phyloP scores from a whole-genome alignment of 2,797 vertebrate genomes.

The Somateria mollissima region DNA sequence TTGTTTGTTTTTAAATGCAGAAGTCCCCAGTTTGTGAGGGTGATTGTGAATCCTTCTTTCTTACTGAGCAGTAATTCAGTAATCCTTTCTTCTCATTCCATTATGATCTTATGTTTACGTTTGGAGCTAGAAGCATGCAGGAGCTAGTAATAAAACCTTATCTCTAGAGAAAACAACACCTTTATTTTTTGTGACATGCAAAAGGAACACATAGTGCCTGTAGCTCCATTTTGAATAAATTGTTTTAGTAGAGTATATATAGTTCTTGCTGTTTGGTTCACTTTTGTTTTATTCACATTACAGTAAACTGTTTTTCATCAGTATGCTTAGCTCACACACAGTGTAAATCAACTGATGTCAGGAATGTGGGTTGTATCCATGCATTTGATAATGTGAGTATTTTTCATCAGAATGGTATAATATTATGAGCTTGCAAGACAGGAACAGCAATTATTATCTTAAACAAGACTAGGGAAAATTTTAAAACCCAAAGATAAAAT shows the following conservation, averaged over 20 bases:
- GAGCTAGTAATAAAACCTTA: neutral
- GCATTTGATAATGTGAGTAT: neutral
- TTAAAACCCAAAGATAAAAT: neutral
- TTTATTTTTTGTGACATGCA: neutral
- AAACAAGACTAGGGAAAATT: neutral
- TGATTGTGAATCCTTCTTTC: neutral
- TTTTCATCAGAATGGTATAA: neutral
- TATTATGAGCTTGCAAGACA: neutral
- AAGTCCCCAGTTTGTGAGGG: neutral
- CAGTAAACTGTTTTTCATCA: neutral
- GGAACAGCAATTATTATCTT: neutral
- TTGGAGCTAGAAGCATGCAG: neutral
- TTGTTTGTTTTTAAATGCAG: accelerated
- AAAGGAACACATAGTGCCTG: neutral
- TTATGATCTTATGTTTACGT: neutral
- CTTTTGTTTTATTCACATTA: neutral
- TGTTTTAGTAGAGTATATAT: neutral
- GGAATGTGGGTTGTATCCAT: neutral
- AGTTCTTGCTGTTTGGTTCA: neutral
- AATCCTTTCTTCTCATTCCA: neutral
- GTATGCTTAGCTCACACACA: neutral
- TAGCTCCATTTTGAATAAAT: neutral
- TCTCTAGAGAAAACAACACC: neutral
- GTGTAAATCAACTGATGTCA: neutral
- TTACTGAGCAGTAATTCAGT: neutral